A percentile compares a stretch with the other conserved stretches of the same genome.
phyloP scores from a whole-genome alignment of 2,888 invertebrate species.

The Tethea ocularis region DNA sequence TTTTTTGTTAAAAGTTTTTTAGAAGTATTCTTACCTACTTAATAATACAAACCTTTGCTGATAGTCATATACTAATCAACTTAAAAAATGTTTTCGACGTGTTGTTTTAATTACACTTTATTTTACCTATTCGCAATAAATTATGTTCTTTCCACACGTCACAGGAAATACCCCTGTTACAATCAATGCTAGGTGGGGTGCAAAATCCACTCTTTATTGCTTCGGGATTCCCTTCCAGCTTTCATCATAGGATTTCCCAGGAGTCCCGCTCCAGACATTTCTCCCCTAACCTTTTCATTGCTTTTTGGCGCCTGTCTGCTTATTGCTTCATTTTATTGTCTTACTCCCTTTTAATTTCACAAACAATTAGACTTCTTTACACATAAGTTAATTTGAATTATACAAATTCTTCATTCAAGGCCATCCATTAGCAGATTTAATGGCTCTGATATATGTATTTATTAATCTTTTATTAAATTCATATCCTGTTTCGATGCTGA shows the following conservation, averaged over 20 bases:
- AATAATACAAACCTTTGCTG: too few species aligned
- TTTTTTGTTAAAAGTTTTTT: too few species aligned
- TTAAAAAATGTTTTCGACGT: not conserved
- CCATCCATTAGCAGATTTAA: slow-evolving; percentile 21
- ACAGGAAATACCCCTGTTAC: slow-evolving; percentile 65
- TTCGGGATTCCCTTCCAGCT: slow-evolving; percentile 65
- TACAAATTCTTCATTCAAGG: slow-evolving; percentile 21
- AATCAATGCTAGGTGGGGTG: slow-evolving; percentile 62
- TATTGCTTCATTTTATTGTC: slow-evolving; percentile 34
- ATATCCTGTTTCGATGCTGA: slow-evolving; percentile 40
- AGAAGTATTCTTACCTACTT: too few species aligned
- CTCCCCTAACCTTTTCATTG: slow-evolving; percentile 52
- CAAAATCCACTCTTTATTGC: slow-evolving; percentile 49
- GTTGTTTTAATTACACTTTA: not conserved
- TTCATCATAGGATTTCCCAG: slow-evolving; percentile 77
- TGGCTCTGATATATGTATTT: slow-evolving; percentile 22
- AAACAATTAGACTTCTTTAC: slow-evolving; percentile 29
- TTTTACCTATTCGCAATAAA: not conserved
- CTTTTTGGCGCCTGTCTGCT: slow-evolving; percentile 60
- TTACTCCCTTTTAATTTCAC: slow-evolving; percentile 33
- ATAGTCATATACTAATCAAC: not conserved
- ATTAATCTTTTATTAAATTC: slow-evolving; percentile 18
- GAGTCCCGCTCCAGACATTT: slow-evolving; percentile 43
- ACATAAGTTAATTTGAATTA: slow-evolving; percentile 9
- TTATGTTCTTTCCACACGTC: slow-evolving; percentile 29